Conservation (phyloP, 2,113 vertebrate genomes). For the Emydocephalus ijimae region DNA sequence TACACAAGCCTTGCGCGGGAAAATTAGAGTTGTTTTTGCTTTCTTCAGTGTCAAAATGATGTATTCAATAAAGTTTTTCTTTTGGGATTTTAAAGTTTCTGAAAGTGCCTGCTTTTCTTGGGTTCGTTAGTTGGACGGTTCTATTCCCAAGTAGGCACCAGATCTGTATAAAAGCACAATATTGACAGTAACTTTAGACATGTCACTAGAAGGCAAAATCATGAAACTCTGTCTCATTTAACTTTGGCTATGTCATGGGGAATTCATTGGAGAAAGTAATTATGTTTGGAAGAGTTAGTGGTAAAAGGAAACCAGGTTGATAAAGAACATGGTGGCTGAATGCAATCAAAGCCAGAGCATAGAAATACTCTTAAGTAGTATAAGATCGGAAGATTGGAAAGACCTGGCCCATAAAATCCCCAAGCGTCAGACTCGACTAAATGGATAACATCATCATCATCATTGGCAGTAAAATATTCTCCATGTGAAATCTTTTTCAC, state of each 20-base stretch:
- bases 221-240: neutral
- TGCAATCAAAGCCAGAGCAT: neutral
- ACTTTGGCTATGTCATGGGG: neutral
- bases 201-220: neutral
- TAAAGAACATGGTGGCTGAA: neutral
- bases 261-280: neutral
- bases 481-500: neutral
- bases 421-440: neutral
- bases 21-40: too few relatives aligned
- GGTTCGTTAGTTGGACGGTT: too few relatives aligned
- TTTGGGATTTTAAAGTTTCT: too few relatives aligned
- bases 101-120: too few relatives aligned
- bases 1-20: too few relatives aligned
- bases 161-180: neutral
- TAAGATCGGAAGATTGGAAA: neutral
- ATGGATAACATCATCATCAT: neutral
- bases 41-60: too few relatives aligned
- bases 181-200: neutral
- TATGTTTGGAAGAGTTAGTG: neutral
- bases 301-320: neutral
- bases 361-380: neutral
- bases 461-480: neutral
- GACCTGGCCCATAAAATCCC: neutral
- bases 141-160: neutral
- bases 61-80: too few relatives aligned